Evolutionary conservation across 2,113 vertebrate genomes (phyloP).

Genomic region (Actinemys pallida): DNA sequence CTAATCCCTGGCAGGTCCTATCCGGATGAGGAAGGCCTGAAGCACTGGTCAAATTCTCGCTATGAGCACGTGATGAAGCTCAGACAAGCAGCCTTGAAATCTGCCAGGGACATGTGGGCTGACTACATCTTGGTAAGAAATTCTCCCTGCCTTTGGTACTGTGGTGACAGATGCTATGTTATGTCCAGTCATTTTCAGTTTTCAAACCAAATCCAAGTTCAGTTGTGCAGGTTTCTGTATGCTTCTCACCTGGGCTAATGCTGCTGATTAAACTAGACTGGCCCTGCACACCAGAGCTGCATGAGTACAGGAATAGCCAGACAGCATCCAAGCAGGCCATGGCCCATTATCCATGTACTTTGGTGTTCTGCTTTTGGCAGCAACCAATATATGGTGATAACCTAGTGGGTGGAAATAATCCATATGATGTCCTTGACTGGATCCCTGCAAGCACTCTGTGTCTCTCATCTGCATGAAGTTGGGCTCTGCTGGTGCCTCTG

Average conservation of each 20-base stretch:
- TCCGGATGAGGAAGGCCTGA: slow-evolving; percentile 86
- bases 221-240: neutral
- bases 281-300: too few relatives aligned
- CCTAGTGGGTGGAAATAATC: too few relatives aligned
- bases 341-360: too few relatives aligned
- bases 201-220: neutral
- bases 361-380: too few relatives aligned
- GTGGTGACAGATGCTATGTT: neutral
- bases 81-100: slow-evolving; percentile 88
- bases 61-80: slow-evolving; percentile 93
- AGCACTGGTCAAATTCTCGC: slow-evolving; percentile 88
- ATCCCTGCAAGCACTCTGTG: neutral
- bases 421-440: too few relatives aligned
- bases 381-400: too few relatives aligned
- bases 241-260: neutral
- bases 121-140: slow-evolving; percentile 91
- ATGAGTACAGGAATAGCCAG: too few relatives aligned
- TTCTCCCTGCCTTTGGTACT: neutral
- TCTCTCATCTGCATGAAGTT: neutral
- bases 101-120: slow-evolving; percentile 91
- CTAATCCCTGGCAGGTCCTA: slow-evolving; percentile 71
- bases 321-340: too few relatives aligned
- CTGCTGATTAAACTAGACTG: neutral
- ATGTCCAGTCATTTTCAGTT: neutral
- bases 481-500: too few relatives aligned